A percentile compares a stretch with the other conserved stretches of the same genome.
Evolutionary conservation across 2,888 invertebrate species (phyloP).

Genomic region (Melangyna quadrimaculata): DNA sequence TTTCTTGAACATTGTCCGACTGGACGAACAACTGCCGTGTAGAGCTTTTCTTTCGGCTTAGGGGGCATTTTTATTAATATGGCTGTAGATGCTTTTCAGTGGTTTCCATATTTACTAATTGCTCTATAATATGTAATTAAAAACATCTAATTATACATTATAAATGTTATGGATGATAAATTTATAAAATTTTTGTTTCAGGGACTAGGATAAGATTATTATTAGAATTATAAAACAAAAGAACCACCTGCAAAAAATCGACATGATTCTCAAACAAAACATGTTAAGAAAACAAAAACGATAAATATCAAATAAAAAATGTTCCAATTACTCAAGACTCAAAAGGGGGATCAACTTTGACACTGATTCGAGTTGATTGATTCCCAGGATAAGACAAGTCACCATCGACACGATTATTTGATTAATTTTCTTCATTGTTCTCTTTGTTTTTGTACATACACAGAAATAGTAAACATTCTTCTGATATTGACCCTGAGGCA

Average conservation of each 20-base stretch:
- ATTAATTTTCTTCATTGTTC: constrained; percentile 8
- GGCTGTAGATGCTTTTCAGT: too few relatives aligned
- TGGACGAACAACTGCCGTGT: too few relatives aligned
- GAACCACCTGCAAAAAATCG: not conserved
- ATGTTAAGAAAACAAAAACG: not conserved
- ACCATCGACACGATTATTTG: constrained; percentile 48
- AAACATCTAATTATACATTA: too few relatives aligned
- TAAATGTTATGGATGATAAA: too few relatives aligned
- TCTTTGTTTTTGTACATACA: not conserved
- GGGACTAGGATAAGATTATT: too few relatives aligned
- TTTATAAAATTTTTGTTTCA: too few relatives aligned
- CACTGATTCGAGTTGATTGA: constrained; percentile 65
- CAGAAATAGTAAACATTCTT: not conserved
- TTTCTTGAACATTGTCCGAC: too few relatives aligned
- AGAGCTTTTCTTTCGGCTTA: too few relatives aligned
- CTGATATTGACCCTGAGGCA: not conserved
- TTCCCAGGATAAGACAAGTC: constrained; percentile 53
- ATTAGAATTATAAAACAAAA: constrained; percentile 41
- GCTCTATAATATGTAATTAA: too few relatives aligned
- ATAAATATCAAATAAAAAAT: constrained; percentile 24
- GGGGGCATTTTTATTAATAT: too few relatives aligned
- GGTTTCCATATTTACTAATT: too few relatives aligned
- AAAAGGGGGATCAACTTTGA: constrained; percentile 54
- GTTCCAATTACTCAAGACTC: constrained; percentile 56
- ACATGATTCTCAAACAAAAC: not conserved